Evolutionary conservation across 2,797 vertebrate species (phyloP).

Genomic region (Rhinogobio ventralis): DNA sequence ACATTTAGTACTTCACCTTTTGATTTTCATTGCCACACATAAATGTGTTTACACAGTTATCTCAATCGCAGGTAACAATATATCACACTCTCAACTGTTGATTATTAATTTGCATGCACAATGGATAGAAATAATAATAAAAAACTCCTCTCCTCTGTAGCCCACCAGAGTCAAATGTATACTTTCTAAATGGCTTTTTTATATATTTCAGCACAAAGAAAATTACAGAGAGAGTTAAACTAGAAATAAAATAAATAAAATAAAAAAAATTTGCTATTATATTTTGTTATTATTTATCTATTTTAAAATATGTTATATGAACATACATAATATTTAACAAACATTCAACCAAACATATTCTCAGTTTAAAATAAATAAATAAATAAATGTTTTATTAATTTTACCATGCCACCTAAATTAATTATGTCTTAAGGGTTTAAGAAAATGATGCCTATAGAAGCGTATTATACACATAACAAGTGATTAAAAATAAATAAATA

Average conservation of each 20-base stretch:
- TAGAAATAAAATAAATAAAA: neutral
- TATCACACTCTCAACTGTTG: neutral
- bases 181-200: neutral
- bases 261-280: too few relatives aligned
- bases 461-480: too few relatives aligned
- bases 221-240: neutral
- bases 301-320: neutral
- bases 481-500: neutral
- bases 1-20: neutral
- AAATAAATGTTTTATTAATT: neutral
- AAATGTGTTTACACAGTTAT: too few relatives aligned
- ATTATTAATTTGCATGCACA: neutral
- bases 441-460: neutral
- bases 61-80: neutral
- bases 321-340: neutral
- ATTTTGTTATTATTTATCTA: too few relatives aligned
- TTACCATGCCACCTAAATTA: neutral
- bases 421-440: neutral
- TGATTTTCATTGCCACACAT: neutral
- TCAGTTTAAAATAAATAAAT: neutral
- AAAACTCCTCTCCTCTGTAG: neutral
- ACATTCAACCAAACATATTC: neutral
- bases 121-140: neutral
- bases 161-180: neutral
- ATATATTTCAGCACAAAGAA: neutral